Evolutionary conservation across 2,888 invertebrate species (phyloP), one percentile per base, ranked within the genome.

Genomic region (Baccha elongata): DNA sequence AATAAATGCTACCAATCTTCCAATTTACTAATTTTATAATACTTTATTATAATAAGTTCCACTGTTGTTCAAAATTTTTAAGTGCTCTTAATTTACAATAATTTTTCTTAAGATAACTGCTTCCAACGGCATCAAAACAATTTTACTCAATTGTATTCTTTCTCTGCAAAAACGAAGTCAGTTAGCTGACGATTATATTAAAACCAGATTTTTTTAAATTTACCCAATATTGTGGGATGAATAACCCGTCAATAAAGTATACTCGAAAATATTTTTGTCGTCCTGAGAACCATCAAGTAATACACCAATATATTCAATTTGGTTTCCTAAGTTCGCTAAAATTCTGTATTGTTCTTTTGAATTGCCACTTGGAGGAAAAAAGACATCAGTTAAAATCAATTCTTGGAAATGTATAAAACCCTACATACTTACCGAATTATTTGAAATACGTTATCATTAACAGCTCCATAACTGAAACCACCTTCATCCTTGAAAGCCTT

Each of bases 41-140:
- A 3, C 17, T 17, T 15, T 8, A 5, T 40, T 17, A 8, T 17
- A 17, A 7, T 3, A 42, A 1, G 10, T 40, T 40, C 15, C 15
- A 0, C 0, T 19, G n/a, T n/a, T n/a, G n/a, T n/a, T n/a, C n/a
- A n/a, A n/a, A n/a, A n/a, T n/a, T n/a, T n/a, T n/a, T n/a, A n/a
- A n/a, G n/a, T n/a, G n/a, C n/a, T n/a, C 0, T n/a, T 0, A 1
- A 3, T 48, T 48, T 26, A 8, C 6, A 26, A 5, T 15, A 26
- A n/a, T 50, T 26, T 37, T 60, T 26, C 86, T 87, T 11, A 89
- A 76, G 0, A 89, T 87, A 10, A 88, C 76, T 2, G 89, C 88
- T 62, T 89, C 89, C 55, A 85, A 89, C 0, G 89, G 89, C 87
- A 86, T 87, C 8, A 89, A 72, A 7, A 86, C 37, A 4, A 89